Evolutionary conservation across 1,140 invertebrate species (phyloP), one percentile per base, ranked within the genome.

Genomic region (Magallana gigas): DNA sequence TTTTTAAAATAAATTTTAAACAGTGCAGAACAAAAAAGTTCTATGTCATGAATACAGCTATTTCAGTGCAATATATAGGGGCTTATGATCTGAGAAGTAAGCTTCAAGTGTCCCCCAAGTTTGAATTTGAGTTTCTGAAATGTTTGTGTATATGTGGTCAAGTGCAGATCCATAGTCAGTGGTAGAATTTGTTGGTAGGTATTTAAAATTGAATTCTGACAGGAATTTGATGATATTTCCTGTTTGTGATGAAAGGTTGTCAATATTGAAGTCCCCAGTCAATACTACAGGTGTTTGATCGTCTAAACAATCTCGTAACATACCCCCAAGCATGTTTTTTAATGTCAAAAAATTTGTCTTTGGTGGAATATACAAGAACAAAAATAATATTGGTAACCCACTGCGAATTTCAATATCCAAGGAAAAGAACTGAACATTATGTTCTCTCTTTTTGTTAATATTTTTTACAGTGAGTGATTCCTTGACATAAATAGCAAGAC

Each of bases 211-310:
- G 60, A 68, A 36, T 7, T 68, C 16, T 16, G 60, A 85, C 59
- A 48, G 29, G 60, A 56, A 11, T n/a, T 36, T 16, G 5, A 71
- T 29, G 29, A 60, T 59, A 29, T 58, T 71, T 48, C 48, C 64
- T 57, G 64, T 12, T 58, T 23, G 23, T 18, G 23, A 60, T 36
- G n/a, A 84, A 48, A 71, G 18, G 18, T 71, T 71, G 57, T 86
- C 71, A 36, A 81, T 59, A 68, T 86, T 86, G 57, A 86, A 86
- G 64, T 86, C 85, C 16, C 85, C 85, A 29, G 80, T 57, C 23
- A 86, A 23, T 36, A 86, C 57, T 36, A 86, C 58, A 36, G 18
- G 48, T 18, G n/a, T 81, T 36, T 23, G n/a, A 18, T 62, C 64
- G 18, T 29, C 18, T 11, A 71, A 71, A 71, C 64, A 71, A 18